These are phyloP conservation scores for Ptyas mucosa DNA, from an alignment of 2,113 vertebrate genomes.

Conservation along the genomic window DNA sequence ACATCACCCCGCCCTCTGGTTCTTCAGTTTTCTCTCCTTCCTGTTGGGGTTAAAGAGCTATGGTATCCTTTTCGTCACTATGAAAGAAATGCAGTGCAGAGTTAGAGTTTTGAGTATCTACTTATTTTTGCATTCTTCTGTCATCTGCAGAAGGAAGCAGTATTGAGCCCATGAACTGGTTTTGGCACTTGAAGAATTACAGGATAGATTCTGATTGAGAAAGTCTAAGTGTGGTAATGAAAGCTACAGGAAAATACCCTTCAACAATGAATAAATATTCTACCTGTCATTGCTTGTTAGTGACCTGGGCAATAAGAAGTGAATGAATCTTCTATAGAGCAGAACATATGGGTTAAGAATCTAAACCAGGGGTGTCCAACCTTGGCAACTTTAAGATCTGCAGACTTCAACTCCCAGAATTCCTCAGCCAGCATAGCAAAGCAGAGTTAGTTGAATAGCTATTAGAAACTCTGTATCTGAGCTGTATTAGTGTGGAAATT, in stretches of 20 bases:
- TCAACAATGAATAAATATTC: neutral
- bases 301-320: slow-evolving; percentile 26
- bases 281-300: slow-evolving; percentile 26
- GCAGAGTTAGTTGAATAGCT: neutral
- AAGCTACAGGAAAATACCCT: neutral
- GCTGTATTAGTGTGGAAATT: neutral
- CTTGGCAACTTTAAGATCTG: neutral
- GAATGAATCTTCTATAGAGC: slow-evolving; percentile 31
- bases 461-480: slow-evolving; percentile 22
- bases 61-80: neutral
- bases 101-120: neutral
- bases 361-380: neutral
- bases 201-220: neutral
- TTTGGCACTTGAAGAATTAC: neutral
- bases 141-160: neutral
- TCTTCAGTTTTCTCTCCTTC: neutral
- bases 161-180: neutral
- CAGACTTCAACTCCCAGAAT: neutral
- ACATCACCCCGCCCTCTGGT: neutral
- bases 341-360: neutral
- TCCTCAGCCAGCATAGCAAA: neutral
- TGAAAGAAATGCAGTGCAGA: neutral
- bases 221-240: neutral
- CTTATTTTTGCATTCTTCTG: neutral
- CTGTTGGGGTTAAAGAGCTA: neutral